These are phyloP conservation scores for Dasypogon diadema DNA, from an alignment of 2,888 invertebrate genomes.

Conservation along the genomic window DNA sequence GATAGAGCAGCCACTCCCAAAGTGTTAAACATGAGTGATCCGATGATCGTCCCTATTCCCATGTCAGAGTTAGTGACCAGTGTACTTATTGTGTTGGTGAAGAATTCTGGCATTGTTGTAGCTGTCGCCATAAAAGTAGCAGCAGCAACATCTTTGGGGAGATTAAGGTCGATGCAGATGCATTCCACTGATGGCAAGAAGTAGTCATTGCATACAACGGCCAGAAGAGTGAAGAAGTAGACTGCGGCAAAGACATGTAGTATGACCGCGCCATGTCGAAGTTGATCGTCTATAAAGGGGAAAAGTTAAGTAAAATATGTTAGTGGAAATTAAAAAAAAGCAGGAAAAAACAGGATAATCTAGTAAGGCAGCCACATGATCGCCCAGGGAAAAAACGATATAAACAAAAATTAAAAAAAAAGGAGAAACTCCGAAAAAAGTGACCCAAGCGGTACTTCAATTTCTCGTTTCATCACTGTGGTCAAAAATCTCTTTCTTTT, in stretches of 20 bases:
- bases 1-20: constrained; percentile 87
- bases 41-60: constrained; percentile 89
- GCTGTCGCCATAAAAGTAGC: constrained; percentile 98
- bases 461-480: too few species aligned
- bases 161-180: constrained; percentile 83
- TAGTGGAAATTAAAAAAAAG: background rate
- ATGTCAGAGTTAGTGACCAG: constrained; percentile 86
- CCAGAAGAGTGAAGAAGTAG: constrained; percentile 87
- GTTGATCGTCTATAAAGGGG: constrained; percentile 74
- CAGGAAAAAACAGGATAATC: too few species aligned
- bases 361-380: too few species aligned
- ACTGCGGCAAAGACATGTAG: constrained; percentile 81
- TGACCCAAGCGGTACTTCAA: too few species aligned
- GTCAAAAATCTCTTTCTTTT: too few species aligned
- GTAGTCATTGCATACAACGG: constrained; percentile 91
- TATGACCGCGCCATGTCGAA: constrained; percentile 81
- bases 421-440: too few species aligned
- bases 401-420: too few species aligned
- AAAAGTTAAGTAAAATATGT: constrained; percentile 59
- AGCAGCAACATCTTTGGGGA: constrained; percentile 91
- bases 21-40: constrained; percentile 88
- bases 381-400: too few species aligned
- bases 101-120: constrained; percentile 94
- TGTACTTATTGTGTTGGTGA: constrained; percentile 91
- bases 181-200: constrained; percentile 91